Evolutionary conservation across 2,113 vertebrate species (phyloP), one percentile per base, ranked within the genome.

Genomic region (Lagopus leucura): DNA sequence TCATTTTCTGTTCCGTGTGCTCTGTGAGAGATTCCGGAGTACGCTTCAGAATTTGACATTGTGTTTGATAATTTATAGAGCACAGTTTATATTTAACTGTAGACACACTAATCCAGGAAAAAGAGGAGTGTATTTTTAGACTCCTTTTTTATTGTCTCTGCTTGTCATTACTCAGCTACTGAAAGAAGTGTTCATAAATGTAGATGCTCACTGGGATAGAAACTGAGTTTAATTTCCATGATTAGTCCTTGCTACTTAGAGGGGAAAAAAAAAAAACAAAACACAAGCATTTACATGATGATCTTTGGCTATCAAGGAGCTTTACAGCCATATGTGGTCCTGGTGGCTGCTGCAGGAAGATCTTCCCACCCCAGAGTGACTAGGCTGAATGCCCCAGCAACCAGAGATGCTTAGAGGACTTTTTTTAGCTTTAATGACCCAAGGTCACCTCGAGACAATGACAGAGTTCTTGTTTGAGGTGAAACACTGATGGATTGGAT

Each of bases 41-140:
- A 57, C 71, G 64, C 82, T 95, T 97, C 93, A 95, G 83, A 97
- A 90, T 97, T 91, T 96, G 95, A 96, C 95, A 94, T 86, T 83
- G 87, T 73, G 77, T 96, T 96, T 96, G 93, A 96, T 96, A 93
- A 92, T 96, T 97, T 91, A 96, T 92, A 81, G 96, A 94, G 88
- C 86, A 89, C 60, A 78, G 86, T 88, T 96, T 97, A 96, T 91
- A 97, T 97, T 97, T 97, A 97, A 95, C 82, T 88, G 90, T 95
- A 89, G 84, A 96, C 94, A 94, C 86, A 27, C 79, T 96, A 92
- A 96, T 97, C 88, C 81, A 86, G 67, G 89, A 13, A 94, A 96
- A 96, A 92, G 76, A 86, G 74, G 88, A 71, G 88, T 91, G 24
- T 96, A 96, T 95, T 96, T 96, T 97, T 96, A 94, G 93, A 85